Evolutionary conservation across 2,888 invertebrate genomes (phyloP).

Genomic region (Polydrusus cervinus): DNA sequence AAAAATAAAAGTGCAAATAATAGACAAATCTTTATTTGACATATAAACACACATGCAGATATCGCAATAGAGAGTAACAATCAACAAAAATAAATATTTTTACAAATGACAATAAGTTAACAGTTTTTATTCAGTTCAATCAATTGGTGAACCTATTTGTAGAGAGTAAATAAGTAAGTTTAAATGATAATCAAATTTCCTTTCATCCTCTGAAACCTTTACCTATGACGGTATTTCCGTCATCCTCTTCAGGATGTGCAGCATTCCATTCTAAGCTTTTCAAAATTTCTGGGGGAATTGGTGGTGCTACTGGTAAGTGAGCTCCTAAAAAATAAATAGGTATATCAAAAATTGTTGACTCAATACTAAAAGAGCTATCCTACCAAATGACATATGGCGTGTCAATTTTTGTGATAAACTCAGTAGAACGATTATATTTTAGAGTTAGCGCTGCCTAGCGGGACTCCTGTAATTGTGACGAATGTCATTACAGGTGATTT

Average conservation of each 20-base stretch:
- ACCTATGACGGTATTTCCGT: constrained; percentile 39
- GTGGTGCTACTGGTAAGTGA: constrained; percentile 77
- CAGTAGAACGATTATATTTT: no score
- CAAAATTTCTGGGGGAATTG: constrained; percentile 81
- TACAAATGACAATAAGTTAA: not conserved
- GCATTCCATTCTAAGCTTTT: constrained; percentile 79
- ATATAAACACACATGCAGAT: not conserved
- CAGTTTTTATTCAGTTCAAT: no score
- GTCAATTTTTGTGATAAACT: no score
- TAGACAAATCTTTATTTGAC: constrained; percentile 20
- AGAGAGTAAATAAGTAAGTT: no score
- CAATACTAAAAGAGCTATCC: no score
- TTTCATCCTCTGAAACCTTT: constrained; percentile 44
- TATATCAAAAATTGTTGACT: not conserved
- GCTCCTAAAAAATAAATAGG: constrained; percentile 63
- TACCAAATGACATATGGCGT: no score
- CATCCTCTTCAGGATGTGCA: constrained; percentile 75
- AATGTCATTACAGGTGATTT: no score
- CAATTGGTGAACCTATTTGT: no score
- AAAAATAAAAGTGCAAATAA: not conserved
- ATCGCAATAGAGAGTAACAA: not conserved
- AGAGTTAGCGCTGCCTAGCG: no score
- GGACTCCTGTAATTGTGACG: no score
- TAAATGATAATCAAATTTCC: not conserved
- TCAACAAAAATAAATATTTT: not conserved